Conservation (phyloP, 2,113 vertebrate genomes). For the Ophiodon elongatus region DNA sequence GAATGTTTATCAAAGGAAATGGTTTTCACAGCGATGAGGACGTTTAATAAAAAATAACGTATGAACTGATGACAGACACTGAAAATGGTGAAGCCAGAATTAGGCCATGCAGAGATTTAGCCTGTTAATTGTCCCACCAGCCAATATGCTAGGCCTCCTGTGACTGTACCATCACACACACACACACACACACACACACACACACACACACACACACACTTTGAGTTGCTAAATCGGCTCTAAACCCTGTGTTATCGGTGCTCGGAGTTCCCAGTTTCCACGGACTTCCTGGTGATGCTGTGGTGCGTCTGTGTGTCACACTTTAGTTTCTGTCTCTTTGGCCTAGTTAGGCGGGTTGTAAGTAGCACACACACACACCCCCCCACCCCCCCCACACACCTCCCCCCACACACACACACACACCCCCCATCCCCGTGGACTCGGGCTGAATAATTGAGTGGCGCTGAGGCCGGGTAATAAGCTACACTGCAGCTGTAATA, state of each 20-base stretch:
- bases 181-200: too few relatives aligned
- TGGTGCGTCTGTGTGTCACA: slow-evolving; percentile 58
- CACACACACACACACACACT: background rate
- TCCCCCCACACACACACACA: too few relatives aligned
- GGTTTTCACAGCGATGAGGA: background rate
- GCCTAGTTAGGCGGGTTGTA: slow-evolving; percentile 84
- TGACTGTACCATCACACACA: background rate
- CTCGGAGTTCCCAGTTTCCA: slow-evolving; percentile 33
- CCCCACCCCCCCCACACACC: too few relatives aligned
- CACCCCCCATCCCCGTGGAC: slow-evolving; percentile 66
- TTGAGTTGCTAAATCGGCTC: slow-evolving; percentile 9
- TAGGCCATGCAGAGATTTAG: background rate
- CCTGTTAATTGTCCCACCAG: background rate
- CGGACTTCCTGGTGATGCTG: slow-evolving; percentile 32
- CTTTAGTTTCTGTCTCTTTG: slow-evolving; percentile 82
- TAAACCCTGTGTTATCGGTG: background rate
- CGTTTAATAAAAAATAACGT: too few relatives aligned
- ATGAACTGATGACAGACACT: background rate
- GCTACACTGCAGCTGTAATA: slow-evolving; percentile 72
- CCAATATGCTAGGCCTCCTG: background rate
- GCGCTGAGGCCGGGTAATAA: slow-evolving; percentile 76
- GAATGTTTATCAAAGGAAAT: slow-evolving; percentile 16
- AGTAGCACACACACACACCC: slow-evolving; percentile 84
- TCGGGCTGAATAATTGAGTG: slow-evolving; percentile 80
- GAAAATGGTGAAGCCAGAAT: background rate